Percentiles rank a stretch among this genome's conserved stretches.
Evolutionary conservation across 2,888 invertebrate genomes (phyloP).

Genomic region (Neoascia interrupta): DNA sequence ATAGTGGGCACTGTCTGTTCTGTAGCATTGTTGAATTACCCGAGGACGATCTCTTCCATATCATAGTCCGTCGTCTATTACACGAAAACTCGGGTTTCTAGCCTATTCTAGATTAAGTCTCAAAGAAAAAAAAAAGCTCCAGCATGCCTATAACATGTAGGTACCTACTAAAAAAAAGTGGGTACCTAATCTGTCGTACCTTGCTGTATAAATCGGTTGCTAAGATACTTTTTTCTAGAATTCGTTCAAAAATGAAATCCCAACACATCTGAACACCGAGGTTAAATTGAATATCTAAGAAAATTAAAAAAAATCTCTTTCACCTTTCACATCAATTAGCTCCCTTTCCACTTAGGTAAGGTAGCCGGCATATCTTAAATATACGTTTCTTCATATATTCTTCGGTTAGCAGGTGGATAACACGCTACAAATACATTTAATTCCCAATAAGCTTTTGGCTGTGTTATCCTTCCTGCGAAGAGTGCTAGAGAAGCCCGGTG

Average conservation of each 20-base stretch:
- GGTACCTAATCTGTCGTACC: too few species aligned
- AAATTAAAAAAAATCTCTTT: slow-evolving; percentile 57
- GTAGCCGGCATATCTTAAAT: slow-evolving; percentile 27
- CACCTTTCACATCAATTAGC: slow-evolving; percentile 54
- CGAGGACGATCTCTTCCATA: too few species aligned
- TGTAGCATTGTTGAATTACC: too few species aligned
- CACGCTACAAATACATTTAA: slow-evolving; percentile 64
- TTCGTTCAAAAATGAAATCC: slow-evolving; percentile 39
- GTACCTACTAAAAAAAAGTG: too few species aligned
- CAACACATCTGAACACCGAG: slow-evolving; percentile 43
- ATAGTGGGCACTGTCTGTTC: too few species aligned
- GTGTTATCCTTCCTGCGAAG: slow-evolving; percentile 45
- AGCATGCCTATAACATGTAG: too few species aligned
- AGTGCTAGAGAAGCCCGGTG: slow-evolving; percentile 48
- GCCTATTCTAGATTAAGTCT: too few species aligned
- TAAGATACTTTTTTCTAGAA: too few species aligned
- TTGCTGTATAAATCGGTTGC: too few species aligned
- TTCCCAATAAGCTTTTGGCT: slow-evolving; percentile 61
- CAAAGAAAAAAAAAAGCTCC: too few species aligned
- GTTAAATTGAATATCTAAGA: slow-evolving; percentile 57
- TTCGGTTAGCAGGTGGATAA: slow-evolving; percentile 65
- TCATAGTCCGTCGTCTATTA: too few species aligned
- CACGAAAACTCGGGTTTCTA: too few species aligned
- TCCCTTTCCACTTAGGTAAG: slow-evolving; percentile 30
- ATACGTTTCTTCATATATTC: slow-evolving; percentile 15